These are phyloP conservation scores for Enteromius viviparus DNA, from an alignment of 2,797 vertebrate species.

Conservation along the genomic window DNA sequence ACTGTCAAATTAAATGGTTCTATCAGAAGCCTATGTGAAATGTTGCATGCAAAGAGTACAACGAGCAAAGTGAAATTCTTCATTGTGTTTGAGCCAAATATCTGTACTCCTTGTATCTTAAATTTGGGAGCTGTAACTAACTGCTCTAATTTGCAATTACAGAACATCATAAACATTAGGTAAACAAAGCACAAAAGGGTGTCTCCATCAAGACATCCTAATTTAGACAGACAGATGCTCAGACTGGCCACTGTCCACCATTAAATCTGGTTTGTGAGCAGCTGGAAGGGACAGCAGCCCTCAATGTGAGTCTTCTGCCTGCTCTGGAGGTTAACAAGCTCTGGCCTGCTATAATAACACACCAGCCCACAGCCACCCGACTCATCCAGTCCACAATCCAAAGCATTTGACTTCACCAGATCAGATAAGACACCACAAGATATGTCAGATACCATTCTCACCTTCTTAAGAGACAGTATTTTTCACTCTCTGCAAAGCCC, in stretches of 20 bases:
- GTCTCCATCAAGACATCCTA: neutral
- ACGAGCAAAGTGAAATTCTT: too few species aligned
- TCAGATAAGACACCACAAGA: conserved; percentile 41
- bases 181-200: neutral
- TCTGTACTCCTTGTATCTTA: neutral
- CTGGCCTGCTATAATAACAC: conserved; percentile 23
- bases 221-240: conserved; percentile 22
- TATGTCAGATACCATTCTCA: conserved; percentile 37
- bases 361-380: neutral
- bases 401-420: conserved; percentile 22
- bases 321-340: conserved; percentile 38
- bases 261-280: conserved; percentile 23
- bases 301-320: conserved; percentile 8
- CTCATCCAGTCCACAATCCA: neutral
- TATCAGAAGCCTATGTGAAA: neutral
- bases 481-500: conserved; percentile 32
- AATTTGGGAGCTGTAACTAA: neutral
- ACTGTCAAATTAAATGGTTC: neutral
- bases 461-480: conserved; percentile 48
- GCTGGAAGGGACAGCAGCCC: conserved; percentile 31
- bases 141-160: neutral
- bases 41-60: neutral
- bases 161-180: conserved; percentile 5
- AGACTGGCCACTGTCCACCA: conserved; percentile 17
- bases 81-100: neutral